Conservation (phyloP, 2,888 invertebrate species). For the Ormia ochracea region DNA sequence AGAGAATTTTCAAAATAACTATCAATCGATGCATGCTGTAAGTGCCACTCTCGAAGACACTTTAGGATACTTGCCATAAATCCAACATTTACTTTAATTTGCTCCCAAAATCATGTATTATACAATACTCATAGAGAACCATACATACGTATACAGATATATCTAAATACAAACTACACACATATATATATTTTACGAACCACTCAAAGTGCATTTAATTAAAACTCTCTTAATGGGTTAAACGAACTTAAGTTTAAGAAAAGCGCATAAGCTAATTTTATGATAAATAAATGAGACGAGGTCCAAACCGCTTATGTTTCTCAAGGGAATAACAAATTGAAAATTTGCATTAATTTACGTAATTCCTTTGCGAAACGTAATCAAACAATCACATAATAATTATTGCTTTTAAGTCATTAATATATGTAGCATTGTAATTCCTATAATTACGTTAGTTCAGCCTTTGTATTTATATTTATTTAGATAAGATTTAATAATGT, state of each 20-base stretch:
- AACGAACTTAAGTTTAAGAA: not conserved
- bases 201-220: slow-evolving; percentile 54
- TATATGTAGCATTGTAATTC: not conserved
- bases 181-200: not conserved
- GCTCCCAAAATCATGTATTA: not conserved
- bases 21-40: slow-evolving; percentile 76
- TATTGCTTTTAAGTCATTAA: slow-evolving; percentile 2
- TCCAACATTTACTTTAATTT: not conserved
- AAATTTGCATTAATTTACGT: not conserved
- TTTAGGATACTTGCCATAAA: slow-evolving; percentile 77
- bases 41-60: slow-evolving; percentile 77
- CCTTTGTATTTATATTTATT: slow-evolving; percentile 20
- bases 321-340: too few species aligned
- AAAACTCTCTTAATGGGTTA: not conserved
- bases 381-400: slow-evolving; percentile 53
- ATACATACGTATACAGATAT: not conserved
- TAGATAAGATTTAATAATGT: slow-evolving; percentile 40
- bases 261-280: not conserved
- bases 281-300: not conserved
- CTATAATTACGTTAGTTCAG: slow-evolving; percentile 2
- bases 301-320: slow-evolving; percentile 70
- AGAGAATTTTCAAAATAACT: slow-evolving; percentile 68
- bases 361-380: slow-evolving; percentile 73
- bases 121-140: not conserved
- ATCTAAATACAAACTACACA: too few species aligned